phyloP scores from a whole-genome alignment of 2,113 vertebrate genomes.

The Xenus cinereus region DNA sequence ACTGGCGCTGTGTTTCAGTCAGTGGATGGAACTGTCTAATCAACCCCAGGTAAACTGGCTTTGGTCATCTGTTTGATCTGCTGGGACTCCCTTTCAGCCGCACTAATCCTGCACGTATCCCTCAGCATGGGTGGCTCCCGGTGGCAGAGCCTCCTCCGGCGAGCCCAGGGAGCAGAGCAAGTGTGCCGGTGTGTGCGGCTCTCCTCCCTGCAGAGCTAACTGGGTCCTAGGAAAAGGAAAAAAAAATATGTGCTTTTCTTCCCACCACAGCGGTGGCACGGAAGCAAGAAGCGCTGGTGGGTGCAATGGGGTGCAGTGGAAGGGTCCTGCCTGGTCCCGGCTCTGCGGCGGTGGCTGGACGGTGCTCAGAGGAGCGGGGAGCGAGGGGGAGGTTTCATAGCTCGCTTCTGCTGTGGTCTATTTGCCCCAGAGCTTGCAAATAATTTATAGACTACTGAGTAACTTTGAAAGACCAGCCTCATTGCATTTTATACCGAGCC shows the following conservation, averaged over 20 bases:
- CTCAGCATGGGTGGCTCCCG: not conserved
- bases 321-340: not conserved
- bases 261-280: not conserved
- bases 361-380: not conserved
- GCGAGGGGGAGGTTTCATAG: not conserved
- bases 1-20: constrained; percentile 72
- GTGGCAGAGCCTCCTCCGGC: not conserved
- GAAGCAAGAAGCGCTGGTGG: fast-evolving
- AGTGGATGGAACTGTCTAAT: constrained; percentile 65
- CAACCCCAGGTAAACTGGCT: constrained; percentile 68
- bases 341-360: not conserved
- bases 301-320: not conserved
- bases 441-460: not conserved
- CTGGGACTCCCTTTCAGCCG: not conserved
- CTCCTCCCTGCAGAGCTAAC: not conserved
- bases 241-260: not conserved
- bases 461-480: not conserved
- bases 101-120: not conserved
- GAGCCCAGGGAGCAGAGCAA: not conserved
- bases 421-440: not conserved
- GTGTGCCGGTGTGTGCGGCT: not conserved
- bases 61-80: not conserved
- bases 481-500: fast-evolving
- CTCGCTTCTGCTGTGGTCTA: not conserved
- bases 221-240: not conserved